Evolutionary conservation across 2,113 vertebrate species (phyloP).

Genomic region (Elephas maximus): DNA sequence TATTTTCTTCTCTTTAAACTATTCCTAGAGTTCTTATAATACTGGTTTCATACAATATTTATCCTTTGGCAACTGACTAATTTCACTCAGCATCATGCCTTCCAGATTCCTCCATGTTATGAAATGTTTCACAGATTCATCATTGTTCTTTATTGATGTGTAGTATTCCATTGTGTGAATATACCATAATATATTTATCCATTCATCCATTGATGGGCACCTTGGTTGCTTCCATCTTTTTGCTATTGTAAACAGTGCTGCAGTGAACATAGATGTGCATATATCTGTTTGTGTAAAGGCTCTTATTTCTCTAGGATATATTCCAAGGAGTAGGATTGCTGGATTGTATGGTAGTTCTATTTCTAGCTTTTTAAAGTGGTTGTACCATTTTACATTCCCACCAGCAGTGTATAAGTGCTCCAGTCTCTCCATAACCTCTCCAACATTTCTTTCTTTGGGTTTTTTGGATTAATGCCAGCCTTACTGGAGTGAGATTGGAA

Average conservation of each 20-base stretch:
- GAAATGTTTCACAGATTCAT: too few relatives aligned
- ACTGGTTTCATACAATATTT: not conserved
- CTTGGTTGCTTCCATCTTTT: too few relatives aligned
- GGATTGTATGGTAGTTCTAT: not conserved
- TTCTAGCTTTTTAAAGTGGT: too few relatives aligned
- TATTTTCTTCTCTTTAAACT: too few relatives aligned
- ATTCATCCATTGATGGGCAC: too few relatives aligned
- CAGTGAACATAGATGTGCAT: not conserved
- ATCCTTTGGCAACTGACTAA: not conserved
- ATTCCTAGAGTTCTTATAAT: too few relatives aligned
- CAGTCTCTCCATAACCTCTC: not conserved
- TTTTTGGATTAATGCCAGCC: too few relatives aligned
- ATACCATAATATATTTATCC: too few relatives aligned
- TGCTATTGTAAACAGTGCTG: not conserved
- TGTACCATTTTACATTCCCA: not conserved
- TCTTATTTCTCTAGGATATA: not conserved
- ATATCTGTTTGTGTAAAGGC: not conserved
- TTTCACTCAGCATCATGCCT: not conserved
- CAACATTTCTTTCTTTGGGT: too few relatives aligned
- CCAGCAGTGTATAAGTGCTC: not conserved
- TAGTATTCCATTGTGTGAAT: too few relatives aligned
- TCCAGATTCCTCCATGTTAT: not conserved
- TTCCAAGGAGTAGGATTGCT: not conserved
- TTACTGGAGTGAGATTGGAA: not conserved
- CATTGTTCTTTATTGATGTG: too few relatives aligned